Percentiles rank a stretch among this genome's conserved stretches.
phyloP scores from a whole-genome alignment of 2,797 vertebrate genomes.

The Capromys pilorides region DNA sequence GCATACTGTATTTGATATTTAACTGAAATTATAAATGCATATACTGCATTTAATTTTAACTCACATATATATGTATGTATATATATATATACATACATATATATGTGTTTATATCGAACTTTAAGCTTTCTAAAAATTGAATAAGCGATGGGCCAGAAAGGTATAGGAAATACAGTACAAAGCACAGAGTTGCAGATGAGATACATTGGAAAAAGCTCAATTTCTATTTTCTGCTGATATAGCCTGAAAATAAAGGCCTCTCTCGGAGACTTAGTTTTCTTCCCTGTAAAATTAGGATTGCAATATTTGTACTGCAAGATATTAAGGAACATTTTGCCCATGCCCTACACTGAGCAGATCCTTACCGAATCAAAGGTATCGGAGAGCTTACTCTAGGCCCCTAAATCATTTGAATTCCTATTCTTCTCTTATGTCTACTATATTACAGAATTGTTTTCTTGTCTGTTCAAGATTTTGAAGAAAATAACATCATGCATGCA shows the following conservation, averaged over 20 bases:
- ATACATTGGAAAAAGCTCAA: not conserved
- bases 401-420: not conserved
- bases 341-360: not conserved
- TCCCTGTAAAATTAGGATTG: not conserved
- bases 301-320: not conserved
- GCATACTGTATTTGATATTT: not conserved
- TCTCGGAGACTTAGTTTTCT: not conserved
- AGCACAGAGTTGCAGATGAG: not conserved
- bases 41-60: not conserved
- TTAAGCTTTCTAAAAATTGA: not conserved
- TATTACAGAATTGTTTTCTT: not conserved
- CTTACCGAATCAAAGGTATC: slow-evolving; percentile 20
- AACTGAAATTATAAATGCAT: not conserved
- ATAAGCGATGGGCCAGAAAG: not conserved
- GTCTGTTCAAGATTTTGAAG: not conserved
- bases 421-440: not conserved
- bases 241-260: not conserved
- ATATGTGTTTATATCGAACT: not conserved
- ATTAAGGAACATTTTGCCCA: not conserved
- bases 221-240: not conserved
- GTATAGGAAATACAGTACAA: not conserved
- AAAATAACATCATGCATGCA: not conserved
- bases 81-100: not conserved
- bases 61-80: not conserved
- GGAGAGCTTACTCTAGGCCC: not conserved